Evolutionary conservation across 2,888 invertebrate genomes (phyloP).

Genomic region (Linyphia triangularis): DNA sequence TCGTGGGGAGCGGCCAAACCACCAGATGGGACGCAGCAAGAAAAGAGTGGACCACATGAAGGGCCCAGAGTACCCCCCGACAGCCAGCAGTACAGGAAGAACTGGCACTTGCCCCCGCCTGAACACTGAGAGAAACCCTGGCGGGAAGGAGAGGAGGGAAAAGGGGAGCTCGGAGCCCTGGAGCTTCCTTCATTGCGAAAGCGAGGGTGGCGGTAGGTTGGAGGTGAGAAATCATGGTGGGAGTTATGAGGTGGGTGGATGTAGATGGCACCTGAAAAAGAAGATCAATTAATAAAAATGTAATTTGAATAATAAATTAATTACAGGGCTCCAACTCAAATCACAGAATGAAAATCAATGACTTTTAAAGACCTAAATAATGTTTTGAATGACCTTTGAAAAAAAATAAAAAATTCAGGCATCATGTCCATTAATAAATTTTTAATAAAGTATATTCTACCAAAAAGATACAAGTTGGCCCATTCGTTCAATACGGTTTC

Average conservation of each 20-base stretch:
- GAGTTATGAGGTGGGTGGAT: slow-evolving; percentile 49
- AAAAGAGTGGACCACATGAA: slow-evolving; percentile 77
- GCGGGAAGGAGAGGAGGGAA: slow-evolving; percentile 33
- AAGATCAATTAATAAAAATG: too few relatives aligned
- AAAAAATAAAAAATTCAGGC: too few relatives aligned
- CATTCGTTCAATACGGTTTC: too few relatives aligned
- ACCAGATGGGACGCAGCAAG: slow-evolving; percentile 76
- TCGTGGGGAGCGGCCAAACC: slow-evolving; percentile 18
- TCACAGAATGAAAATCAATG: too few relatives aligned
- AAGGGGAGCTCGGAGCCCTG: slow-evolving; percentile 8
- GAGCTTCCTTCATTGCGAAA: slow-evolving; percentile 24
- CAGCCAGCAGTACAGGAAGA: slow-evolving; percentile 77
- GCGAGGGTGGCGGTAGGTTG: not conserved
- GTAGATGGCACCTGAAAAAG: slow-evolving; percentile 51
- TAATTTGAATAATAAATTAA: too few relatives aligned
- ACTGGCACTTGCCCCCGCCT: slow-evolving; percentile 76
- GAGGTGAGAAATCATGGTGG: not conserved
- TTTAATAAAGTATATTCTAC: too few relatives aligned
- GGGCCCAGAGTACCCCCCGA: slow-evolving; percentile 77
- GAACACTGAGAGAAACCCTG: slow-evolving; percentile 73
- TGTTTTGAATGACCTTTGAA: too few relatives aligned
- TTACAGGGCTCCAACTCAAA: too few relatives aligned
- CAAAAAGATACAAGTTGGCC: too few relatives aligned
- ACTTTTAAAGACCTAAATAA: too few relatives aligned
- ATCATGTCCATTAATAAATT: too few relatives aligned